A percentile compares a stretch with the other conserved stretches of the same genome.
Evolutionary conservation across 2,888 invertebrate species (phyloP).

Genomic region (Lasioglossum marginatum): DNA sequence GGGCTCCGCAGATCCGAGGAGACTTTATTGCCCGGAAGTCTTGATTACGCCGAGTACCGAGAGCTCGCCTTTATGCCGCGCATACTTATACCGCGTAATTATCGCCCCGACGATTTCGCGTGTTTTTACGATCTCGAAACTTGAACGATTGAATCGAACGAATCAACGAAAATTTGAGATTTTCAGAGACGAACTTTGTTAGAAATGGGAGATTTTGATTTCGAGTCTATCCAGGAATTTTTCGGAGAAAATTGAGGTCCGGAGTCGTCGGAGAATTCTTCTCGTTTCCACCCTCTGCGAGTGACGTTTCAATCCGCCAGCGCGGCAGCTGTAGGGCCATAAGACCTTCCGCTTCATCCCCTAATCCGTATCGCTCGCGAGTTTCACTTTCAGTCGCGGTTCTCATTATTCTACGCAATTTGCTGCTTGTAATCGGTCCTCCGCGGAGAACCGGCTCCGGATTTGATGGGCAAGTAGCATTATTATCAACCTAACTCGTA

Average conservation of each 20-base stretch:
- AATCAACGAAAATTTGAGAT: no score
- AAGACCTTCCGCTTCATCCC: constrained; percentile 16
- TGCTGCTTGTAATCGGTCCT: constrained; percentile 2
- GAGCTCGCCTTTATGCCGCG: not conserved
- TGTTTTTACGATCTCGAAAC: not conserved
- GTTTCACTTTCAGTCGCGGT: constrained; percentile 18
- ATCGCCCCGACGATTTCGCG: not conserved
- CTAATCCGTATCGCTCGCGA: not conserved
- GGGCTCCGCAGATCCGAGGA: not conserved
- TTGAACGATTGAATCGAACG: not conserved
- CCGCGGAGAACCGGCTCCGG: not conserved
- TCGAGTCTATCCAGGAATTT: not conserved
- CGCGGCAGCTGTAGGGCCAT: not conserved
- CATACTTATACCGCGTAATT: no score
- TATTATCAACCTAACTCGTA: not conserved
- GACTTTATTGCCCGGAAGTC: constrained; percentile 3
- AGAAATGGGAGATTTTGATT: not conserved
- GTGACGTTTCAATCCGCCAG: constrained; percentile 16
- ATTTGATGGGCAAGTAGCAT: not conserved
- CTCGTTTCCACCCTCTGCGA: not conserved
- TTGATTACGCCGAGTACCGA: not conserved
- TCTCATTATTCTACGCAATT: constrained; percentile 24
- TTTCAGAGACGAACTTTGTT: not conserved
- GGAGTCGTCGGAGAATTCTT: not conserved
- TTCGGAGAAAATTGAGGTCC: not conserved